Base-by-base conservation (phyloP, 64 coral and sea anemone species). In the Platygyra sinensis region DNA sequence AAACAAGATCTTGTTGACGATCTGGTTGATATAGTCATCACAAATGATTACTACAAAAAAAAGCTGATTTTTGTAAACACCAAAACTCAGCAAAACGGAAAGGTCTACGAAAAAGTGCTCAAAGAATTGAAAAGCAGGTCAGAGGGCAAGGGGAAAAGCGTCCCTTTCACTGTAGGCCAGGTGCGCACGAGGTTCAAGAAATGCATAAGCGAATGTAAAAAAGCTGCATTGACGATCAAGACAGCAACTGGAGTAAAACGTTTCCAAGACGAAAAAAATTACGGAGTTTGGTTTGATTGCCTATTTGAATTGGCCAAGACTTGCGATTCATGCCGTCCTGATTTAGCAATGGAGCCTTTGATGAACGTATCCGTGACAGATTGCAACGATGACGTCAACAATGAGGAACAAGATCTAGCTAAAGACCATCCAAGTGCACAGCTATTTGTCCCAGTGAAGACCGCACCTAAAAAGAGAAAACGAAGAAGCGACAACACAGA, bases 131-230 rank as follows among this genome's bases (percentile, higher is more conserved):
- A 72, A 19, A 12, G 20, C 36, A 86, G 64, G 29, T 29, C 83
- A 76, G 33, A 46, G 33, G 33, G 52, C 60, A 89, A 73, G 77
- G 86, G 51, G 73, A 73, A 60, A 18, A 75, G 18, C 49, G 50
- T 89, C 59, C 75, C 86, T 74, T 93, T 93, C 67, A 88, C 76
- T 63, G 91, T 83, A 60, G 65, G 39, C 1, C 80, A 92, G 60
- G 28, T 92, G 57, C 7, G 57, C 57, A 60, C 57, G 16, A 92
- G 85, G 63, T 92, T 86, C 62, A 76, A 92, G 20, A 92, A 92
- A 46, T 92, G 80, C 52, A 73, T 92, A 25, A 20, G 62, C 4
- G 73, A 92, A 76, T 92, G 90, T 52, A 86, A 92, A 74, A 10
- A 24, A n/a, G n/a, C n/a, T n/a, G n/a, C n/a, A n/a, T n/a, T n/a